Base-by-base conservation (phyloP, 2,113 vertebrate genomes). In the Aegotheles bennettii region DNA sequence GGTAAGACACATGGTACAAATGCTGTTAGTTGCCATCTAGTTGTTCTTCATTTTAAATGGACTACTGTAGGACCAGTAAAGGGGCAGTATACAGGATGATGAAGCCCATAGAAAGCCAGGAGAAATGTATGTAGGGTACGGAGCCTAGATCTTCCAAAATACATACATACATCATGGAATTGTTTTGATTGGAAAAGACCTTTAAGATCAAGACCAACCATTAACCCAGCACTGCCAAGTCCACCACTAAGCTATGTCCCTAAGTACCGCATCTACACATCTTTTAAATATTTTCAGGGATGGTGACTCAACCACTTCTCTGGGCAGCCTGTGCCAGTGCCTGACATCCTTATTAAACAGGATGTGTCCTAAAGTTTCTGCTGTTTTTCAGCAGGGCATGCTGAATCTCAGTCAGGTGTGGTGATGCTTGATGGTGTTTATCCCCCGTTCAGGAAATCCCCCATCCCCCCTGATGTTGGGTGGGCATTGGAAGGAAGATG, bases 151-250 rank as follows among this genome's bases (percentile, higher is more conserved):
- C 20, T 70, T 92, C 35, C 24, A 50, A 70, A 87, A 64, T 26
- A 29, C 2, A 0, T 56, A 56, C 20, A 16, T 38, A 59, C 0
- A 0, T 60, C 23, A 48, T 25, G 24, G 48, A 48, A 48, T 48
- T 23, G 13, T 48, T 48, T 48, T 21, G 48, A 23, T 24, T 48
- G 23, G 48, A 48, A 48, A 25, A 48, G 48, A 24, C 23, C 48
- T 48, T 48, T 25, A 21, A 21, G 23, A 48, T 48, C 48, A 48
- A 11, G 23, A 24, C 23, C 48, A 48, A 48, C 23, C 23, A 48
- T 48, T 48, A 48, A 48, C 48, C 48, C 48, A 48, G 48, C 48
- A 48, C 11, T 48, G 23, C 48, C 48, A 48, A 48, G 48, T 23
- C 23, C 48, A 48, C 48, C 48, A 48, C 48, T 48, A 24, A 48